Percentiles rank a stretch among this genome's conserved stretches.
phyloP scores from a whole-genome alignment of 1,140 invertebrate genomes.

The Macrosteles quadrilineatus region DNA sequence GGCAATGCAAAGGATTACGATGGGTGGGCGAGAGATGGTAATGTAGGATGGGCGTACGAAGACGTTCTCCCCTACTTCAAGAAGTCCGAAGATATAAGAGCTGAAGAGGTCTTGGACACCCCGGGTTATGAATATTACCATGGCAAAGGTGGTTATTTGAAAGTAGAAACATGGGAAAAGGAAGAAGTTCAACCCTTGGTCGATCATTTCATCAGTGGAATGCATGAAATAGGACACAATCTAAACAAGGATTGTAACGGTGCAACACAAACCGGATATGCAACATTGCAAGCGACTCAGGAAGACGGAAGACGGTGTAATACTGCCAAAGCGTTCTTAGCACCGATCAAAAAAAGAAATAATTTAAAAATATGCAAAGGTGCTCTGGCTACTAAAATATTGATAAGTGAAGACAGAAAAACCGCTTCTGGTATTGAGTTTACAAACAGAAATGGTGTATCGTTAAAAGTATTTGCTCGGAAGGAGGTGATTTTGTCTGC shows the following conservation, averaged over 20 bases:
- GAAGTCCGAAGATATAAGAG: constrained; percentile 83
- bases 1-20: constrained; percentile 86
- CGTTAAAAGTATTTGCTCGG: constrained; percentile 53
- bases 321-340: constrained; percentile 53
- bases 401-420: constrained; percentile 59
- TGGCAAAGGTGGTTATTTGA: constrained; percentile 60
- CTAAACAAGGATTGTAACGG: constrained; percentile 85
- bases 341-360: constrained; percentile 56
- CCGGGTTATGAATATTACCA: constrained; percentile 60
- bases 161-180: constrained; percentile 59
- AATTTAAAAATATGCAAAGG: constrained; percentile 65
- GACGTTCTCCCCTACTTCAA: constrained; percentile 84
- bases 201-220: constrained; percentile 56
- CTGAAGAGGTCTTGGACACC: constrained; percentile 69
- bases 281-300: constrained; percentile 47
- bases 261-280: constrained; percentile 55
- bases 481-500: constrained; percentile 70
- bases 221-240: constrained; percentile 84
- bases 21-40: constrained; percentile 83
- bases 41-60: constrained; percentile 86
- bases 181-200: constrained; percentile 56
- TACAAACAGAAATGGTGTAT: constrained; percentile 51
- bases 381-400: constrained; percentile 60
- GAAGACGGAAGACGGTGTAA: constrained; percentile 30
- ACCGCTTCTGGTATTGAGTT: constrained; percentile 55